Evolutionary conservation across 2,797 vertebrate species (phyloP).

Genomic region (Parambassis ranga): DNA sequence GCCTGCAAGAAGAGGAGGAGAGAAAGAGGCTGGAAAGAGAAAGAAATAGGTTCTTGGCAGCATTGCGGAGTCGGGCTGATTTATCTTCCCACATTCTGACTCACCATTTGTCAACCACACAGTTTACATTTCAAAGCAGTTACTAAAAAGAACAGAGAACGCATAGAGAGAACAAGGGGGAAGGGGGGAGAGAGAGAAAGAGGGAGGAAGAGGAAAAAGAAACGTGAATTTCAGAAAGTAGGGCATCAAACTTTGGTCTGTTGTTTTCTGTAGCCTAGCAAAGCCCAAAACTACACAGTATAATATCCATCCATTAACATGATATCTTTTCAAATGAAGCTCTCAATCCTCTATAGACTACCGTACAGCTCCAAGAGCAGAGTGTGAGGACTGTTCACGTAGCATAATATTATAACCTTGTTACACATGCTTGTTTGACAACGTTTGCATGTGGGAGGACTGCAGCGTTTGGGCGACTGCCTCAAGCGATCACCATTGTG

Average conservation of each 20-base stretch:
- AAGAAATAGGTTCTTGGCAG: constrained; percentile 54
- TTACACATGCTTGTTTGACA: constrained; percentile 43
- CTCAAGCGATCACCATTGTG: constrained; percentile 36
- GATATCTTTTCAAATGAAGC: neutral
- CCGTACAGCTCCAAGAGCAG: neutral
- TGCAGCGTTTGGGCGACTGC: constrained; percentile 52
- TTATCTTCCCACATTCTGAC: constrained; percentile 76
- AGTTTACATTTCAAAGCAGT: constrained; percentile 68
- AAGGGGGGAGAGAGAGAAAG: neutral
- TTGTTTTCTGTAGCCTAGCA: neutral
- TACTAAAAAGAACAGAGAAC: constrained; percentile 34
- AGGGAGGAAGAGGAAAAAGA: neutral
- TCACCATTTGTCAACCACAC: constrained; percentile 70
- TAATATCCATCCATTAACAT: neutral
- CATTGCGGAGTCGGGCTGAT: constrained; percentile 56
- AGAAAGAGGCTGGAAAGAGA: constrained; percentile 43
- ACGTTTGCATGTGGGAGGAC: constrained; percentile 44
- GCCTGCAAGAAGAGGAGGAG: constrained; percentile 53
- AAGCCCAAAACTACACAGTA: neutral
- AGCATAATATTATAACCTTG: constrained; percentile 38
- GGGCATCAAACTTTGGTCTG: constrained; percentile 22
- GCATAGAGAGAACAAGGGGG: neutral
- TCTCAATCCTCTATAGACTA: neutral
- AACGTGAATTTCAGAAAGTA: constrained; percentile 29
- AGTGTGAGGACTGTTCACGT: constrained; percentile 15